Percentiles rank a stretch among this genome's conserved stretches.
phyloP scores from a whole-genome alignment of 2,797 vertebrate genomes.

The Pseudomugil tenellus region DNA sequence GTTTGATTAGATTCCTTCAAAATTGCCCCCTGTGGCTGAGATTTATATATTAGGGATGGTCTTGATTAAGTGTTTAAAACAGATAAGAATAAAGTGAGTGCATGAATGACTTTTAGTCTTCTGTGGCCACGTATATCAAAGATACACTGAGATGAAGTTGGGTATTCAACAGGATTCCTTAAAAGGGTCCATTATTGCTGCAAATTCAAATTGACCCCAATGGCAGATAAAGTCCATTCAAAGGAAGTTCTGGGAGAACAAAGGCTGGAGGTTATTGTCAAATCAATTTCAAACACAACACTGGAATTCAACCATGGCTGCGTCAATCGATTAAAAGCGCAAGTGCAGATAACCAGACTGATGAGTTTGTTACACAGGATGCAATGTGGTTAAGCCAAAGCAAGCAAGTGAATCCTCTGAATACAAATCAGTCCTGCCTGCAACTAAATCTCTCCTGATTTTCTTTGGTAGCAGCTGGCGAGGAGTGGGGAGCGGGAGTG shows the following conservation, averaged over 20 bases:
- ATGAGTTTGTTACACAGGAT: constrained; percentile 31
- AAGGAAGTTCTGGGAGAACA: constrained; percentile 8
- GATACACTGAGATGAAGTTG: constrained; percentile 14
- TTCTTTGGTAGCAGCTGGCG: constrained; percentile 33
- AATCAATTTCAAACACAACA: constrained; percentile 27
- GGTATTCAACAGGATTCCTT: not conserved
- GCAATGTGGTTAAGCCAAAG: constrained; percentile 26
- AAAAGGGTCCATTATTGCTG: constrained; percentile 6
- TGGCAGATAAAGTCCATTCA: constrained; percentile 5
- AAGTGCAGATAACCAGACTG: constrained; percentile 12
- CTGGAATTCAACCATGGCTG: constrained; percentile 12
- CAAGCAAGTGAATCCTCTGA: constrained; percentile 22
- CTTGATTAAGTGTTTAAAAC: constrained; percentile 33
- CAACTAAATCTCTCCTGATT: constrained; percentile 2
- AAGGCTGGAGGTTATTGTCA: constrained; percentile 36
- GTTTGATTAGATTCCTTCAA: constrained; percentile 56
- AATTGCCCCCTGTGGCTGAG: constrained; percentile 36
- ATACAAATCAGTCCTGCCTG: constrained; percentile 50
- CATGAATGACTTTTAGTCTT: not conserved
- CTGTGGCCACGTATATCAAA: constrained; percentile 10
- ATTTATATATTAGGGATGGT: constrained; percentile 19
- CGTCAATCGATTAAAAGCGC: constrained; percentile 10
- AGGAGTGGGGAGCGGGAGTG: constrained; percentile 2
- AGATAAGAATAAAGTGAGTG: constrained; percentile 17
- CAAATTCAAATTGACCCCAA: not conserved